These are phyloP conservation scores for Sorex maritimensis DNA, from an alignment of 2,797 vertebrate species.

Conservation along the genomic window DNA sequence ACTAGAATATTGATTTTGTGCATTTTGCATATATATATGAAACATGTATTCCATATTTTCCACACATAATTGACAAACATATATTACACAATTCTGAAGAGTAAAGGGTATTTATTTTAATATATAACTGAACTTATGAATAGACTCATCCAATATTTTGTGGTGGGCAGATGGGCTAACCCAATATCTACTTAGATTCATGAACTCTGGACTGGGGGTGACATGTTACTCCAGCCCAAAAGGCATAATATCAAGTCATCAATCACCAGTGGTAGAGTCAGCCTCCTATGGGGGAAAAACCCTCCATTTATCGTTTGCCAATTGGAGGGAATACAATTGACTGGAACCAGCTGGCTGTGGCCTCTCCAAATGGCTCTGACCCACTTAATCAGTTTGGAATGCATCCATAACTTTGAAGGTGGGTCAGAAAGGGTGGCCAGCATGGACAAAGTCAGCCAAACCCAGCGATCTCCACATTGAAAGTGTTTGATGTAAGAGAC, in stretches of 20 bases:
- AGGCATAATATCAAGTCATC: slow-evolving; percentile 84
- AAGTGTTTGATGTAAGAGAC: slow-evolving; percentile 85
- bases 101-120: not conserved
- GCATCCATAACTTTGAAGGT: slow-evolving; percentile 90
- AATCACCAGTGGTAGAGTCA: slow-evolving; percentile 87
- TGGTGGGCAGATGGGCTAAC: slow-evolving; percentile 63
- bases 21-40: not conserved
- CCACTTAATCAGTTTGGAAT: slow-evolving; percentile 91
- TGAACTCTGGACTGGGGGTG: slow-evolving; percentile 60
- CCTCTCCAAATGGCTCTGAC: slow-evolving; percentile 89
- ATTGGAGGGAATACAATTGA: slow-evolving; percentile 91
- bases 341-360: slow-evolving; percentile 90
- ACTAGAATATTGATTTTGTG: not conserved
- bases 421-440: slow-evolving; percentile 87
- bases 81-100: not conserved
- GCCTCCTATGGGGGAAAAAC: slow-evolving; percentile 79
- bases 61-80: not conserved
- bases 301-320: slow-evolving; percentile 89
- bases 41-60: not conserved
- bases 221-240: slow-evolving; percentile 78
- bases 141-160: slow-evolving; percentile 42
- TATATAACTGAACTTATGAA: slow-evolving; percentile 35
- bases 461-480: slow-evolving; percentile 84
- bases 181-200: slow-evolving; percentile 75
- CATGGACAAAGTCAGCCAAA: slow-evolving; percentile 86